phyloP scores from a whole-genome alignment of 23 tunicate species.

The Corella eumyota region DNA sequence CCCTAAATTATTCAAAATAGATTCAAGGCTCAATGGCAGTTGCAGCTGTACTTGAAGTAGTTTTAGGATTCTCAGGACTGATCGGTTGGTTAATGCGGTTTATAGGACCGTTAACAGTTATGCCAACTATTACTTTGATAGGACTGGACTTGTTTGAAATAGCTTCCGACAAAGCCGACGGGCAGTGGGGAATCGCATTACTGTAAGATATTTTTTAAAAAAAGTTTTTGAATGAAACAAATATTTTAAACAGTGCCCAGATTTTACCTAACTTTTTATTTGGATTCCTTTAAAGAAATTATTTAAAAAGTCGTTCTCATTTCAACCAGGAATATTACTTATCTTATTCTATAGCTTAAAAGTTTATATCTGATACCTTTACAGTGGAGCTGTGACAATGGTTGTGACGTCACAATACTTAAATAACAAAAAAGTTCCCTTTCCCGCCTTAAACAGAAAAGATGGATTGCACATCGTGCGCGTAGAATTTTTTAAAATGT shows the following conservation, averaged over 20 bases:
- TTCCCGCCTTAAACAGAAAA: conserved; percentile 26
- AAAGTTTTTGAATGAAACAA: too few relatives aligned
- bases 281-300: too few relatives aligned
- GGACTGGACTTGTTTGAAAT: conserved; percentile 53
- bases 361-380: neutral
- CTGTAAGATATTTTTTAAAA: conserved; percentile 35
- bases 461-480: conserved; percentile 10
- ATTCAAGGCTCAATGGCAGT: conserved; percentile 74
- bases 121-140: conserved; percentile 65
- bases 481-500: conserved; percentile 20
- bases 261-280: neutral
- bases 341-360: too few relatives aligned
- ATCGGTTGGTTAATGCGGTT: conserved; percentile 56
- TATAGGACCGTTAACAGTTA: conserved; percentile 73
- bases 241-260: neutral
- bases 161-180: conserved; percentile 41
- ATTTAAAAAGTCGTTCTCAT: too few relatives aligned
- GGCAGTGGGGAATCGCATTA: conserved; percentile 69
- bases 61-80: conserved; percentile 54
- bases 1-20: conserved; percentile 26
- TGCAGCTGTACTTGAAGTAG: conserved; percentile 44
- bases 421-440: conserved; percentile 19
- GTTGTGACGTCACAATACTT: conserved; percentile 50
- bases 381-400: conserved; percentile 20
- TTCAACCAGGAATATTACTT: too few relatives aligned